These are phyloP conservation scores for Erinaceus europaeus DNA, from an alignment of 2,113 vertebrate genomes.

Conservation along the genomic window DNA sequence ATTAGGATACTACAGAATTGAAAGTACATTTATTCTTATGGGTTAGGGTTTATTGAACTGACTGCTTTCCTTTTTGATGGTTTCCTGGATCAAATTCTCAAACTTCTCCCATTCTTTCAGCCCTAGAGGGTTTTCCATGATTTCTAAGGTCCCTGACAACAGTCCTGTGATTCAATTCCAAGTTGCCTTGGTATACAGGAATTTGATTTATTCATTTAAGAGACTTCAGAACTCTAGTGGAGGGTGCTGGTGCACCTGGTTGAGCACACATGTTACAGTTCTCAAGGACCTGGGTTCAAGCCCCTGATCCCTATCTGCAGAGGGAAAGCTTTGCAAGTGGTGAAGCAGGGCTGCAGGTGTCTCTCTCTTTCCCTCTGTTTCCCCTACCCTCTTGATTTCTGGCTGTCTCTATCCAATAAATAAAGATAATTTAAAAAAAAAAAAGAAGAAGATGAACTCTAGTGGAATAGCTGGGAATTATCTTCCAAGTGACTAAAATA, in stretches of 20 bases:
- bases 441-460: no score
- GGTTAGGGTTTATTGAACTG: not conserved
- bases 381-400: no score
- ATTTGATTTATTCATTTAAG: not conserved
- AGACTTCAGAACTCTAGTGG: constrained; percentile 3
- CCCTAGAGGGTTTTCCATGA: not conserved
- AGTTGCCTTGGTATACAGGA: not conserved
- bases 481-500: constrained; percentile 38
- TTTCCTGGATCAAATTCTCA: not conserved
- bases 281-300: no score
- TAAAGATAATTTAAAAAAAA: no score
- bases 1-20: not conserved
- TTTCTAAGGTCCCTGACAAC: not conserved
- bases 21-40: not conserved
- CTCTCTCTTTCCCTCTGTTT: no score
- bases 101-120: not conserved
- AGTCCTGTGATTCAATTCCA: not conserved
- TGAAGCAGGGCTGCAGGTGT: no score
- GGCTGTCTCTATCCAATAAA: no score
- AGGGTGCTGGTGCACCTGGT: no score
- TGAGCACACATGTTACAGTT: no score
- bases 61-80: not conserved
- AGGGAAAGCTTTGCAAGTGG: no score
- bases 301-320: no score
- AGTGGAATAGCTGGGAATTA: not conserved